Evolutionary conservation across 2,113 vertebrate genomes (phyloP).

Genomic region (Leptobrachium ailaonicum): DNA sequence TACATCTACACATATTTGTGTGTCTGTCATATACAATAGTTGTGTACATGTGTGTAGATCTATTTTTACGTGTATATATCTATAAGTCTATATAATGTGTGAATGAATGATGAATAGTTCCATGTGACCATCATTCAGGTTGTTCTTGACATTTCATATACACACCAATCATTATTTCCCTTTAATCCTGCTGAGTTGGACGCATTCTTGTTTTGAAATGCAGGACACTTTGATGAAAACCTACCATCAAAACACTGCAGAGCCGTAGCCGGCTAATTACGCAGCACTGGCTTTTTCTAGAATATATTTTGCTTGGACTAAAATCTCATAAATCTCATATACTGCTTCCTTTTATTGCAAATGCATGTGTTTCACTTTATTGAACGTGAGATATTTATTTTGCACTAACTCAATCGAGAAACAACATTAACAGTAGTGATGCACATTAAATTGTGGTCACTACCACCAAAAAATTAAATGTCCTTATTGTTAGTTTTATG

Average conservation of each 20-base stretch:
- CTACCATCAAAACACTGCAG: slow-evolving; percentile 19
- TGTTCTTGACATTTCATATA: slow-evolving; percentile 12
- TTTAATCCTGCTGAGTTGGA: slow-evolving; percentile 26
- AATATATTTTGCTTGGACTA: neutral
- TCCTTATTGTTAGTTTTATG: too few species aligned
- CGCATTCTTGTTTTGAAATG: slow-evolving; percentile 32
- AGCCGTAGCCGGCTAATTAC: neutral
- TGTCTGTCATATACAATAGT: too few species aligned
- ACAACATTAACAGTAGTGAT: neutral
- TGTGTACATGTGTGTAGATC: neutral
- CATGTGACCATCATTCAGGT: neutral
- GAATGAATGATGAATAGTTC: neutral
- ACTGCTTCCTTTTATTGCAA: neutral
- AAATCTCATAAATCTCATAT: neutral
- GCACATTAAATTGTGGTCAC: too few species aligned
- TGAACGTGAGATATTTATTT: slow-evolving; percentile 1
- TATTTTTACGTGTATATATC: neutral
- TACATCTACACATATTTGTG: too few species aligned
- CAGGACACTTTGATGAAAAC: slow-evolving; percentile 32
- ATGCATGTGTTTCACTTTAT: neutral
- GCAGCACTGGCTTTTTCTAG: neutral
- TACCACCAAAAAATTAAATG: too few species aligned
- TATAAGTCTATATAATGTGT: neutral
- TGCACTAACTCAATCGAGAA: neutral
- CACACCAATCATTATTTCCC: slow-evolving; percentile 26